phyloP scores from a whole-genome alignment of 2,113 vertebrate species.

The Bufo bufo region DNA sequence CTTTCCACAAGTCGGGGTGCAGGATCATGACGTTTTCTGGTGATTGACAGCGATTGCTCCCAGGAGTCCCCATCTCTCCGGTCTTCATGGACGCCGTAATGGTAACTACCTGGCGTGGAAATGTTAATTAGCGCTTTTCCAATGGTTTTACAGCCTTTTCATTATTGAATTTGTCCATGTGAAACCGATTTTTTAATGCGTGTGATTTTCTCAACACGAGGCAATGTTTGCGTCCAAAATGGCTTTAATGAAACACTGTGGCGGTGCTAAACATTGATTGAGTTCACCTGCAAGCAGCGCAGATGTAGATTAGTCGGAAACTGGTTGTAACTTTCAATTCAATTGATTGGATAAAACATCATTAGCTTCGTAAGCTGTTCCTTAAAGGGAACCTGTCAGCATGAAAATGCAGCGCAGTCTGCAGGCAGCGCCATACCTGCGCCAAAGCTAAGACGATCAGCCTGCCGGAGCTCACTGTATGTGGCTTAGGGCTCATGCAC shows the following conservation, averaged over 20 bases:
- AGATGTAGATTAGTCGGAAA: slow-evolving; percentile 10
- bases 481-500: too few relatives aligned
- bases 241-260: slow-evolving; percentile 36
- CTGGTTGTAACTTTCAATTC: slow-evolving; percentile 1
- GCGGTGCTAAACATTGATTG: slow-evolving; percentile 30
- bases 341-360: slow-evolving; percentile 11
- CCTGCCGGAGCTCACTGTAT: too few relatives aligned
- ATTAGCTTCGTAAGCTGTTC: background rate
- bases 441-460: too few relatives aligned
- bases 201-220: slow-evolving; percentile 36
- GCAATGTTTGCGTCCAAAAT: slow-evolving; percentile 29
- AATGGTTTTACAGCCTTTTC: slow-evolving; percentile 24
- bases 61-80: background rate
- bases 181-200: slow-evolving; percentile 35
- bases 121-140: slow-evolving; percentile 34
- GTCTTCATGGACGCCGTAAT: slow-evolving; percentile 9
- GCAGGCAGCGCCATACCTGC: too few relatives aligned
- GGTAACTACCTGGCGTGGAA: slow-evolving; percentile 20
- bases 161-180: slow-evolving; percentile 44
- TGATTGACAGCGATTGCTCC: slow-evolving; percentile 9
- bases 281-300: slow-evolving; percentile 10
- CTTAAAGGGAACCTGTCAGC: too few relatives aligned
- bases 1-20: background rate
- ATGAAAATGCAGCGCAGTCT: too few relatives aligned
- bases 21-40: background rate